phyloP scores from a whole-genome alignment of 2,113 vertebrate genomes.

The Gasterosteus aculeatus region DNA sequence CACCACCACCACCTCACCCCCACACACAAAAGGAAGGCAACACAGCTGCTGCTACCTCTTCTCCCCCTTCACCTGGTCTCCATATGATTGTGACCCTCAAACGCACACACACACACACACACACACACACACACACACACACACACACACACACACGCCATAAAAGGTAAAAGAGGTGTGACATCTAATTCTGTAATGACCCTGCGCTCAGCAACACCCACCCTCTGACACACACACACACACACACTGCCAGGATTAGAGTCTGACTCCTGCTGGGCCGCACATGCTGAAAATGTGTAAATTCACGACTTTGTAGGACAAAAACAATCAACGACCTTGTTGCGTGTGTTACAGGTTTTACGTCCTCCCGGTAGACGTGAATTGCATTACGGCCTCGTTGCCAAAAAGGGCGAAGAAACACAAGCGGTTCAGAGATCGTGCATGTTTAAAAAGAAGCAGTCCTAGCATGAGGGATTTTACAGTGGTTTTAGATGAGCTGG shows the following conservation, averaged over 20 bases:
- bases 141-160: constrained; percentile 25
- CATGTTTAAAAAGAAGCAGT: not conserved
- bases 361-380: not conserved
- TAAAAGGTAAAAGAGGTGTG: constrained; percentile 65
- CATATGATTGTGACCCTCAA: constrained; percentile 57
- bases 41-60: constrained; percentile 56
- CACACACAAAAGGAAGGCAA: constrained; percentile 43
- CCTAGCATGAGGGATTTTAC: not conserved
- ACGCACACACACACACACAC: constrained; percentile 31
- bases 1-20: constrained; percentile 10
- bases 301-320: not conserved
- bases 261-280: constrained; percentile 29
- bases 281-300: constrained; percentile 33
- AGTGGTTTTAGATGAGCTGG: not conserved
- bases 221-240: constrained; percentile 3
- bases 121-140: constrained; percentile 24
- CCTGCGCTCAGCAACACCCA: constrained; percentile 2
- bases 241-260: constrained; percentile 13
- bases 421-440: not conserved
- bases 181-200: constrained; percentile 52
- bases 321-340: not conserved
- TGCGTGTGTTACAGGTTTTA: not conserved
- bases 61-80: constrained; percentile 59
- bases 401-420: not conserved
- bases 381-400: not conserved